Conservation (phyloP, 1,140 invertebrate genomes). For the Scylla paramamosain region DNA sequence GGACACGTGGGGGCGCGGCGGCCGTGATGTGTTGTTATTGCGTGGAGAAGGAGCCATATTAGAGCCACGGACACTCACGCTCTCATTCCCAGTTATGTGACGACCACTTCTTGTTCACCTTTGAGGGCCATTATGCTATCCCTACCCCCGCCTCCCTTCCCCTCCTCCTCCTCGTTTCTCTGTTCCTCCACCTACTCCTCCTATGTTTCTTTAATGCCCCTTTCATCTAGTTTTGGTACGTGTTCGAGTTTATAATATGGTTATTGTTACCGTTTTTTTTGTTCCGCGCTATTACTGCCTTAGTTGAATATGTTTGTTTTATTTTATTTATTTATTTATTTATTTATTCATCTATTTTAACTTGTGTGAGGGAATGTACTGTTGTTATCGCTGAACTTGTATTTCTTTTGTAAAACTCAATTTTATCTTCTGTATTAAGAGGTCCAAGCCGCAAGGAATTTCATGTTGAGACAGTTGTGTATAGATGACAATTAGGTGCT, state of each 20-base stretch:
- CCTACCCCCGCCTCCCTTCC: background rate
- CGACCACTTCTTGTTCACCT: background rate
- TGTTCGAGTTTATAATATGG: no score
- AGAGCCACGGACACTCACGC: background rate
- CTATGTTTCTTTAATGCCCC: background rate
- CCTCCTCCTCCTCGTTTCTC: background rate
- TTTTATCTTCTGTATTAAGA: no score
- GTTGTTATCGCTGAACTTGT: no score
- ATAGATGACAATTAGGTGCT: no score
- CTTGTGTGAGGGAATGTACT: no score
- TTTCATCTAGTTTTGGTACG: background rate
- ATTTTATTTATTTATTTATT: background rate
- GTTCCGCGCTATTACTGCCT: no score
- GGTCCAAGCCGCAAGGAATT: no score
- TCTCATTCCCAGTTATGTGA: background rate
- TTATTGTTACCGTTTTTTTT: background rate
- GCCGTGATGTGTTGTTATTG: slow-evolving; percentile 26
- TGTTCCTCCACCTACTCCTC: background rate
- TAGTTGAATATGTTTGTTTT: background rate
- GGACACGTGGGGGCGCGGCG: background rate
- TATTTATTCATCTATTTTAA: no score
- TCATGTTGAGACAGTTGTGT: no score
- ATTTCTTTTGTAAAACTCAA: no score
- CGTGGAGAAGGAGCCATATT: slow-evolving; percentile 10
- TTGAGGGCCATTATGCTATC: slow-evolving; percentile 28